Base-by-base conservation (phyloP, 1,140 invertebrate genomes). In the Drosophila orosa region DNA sequence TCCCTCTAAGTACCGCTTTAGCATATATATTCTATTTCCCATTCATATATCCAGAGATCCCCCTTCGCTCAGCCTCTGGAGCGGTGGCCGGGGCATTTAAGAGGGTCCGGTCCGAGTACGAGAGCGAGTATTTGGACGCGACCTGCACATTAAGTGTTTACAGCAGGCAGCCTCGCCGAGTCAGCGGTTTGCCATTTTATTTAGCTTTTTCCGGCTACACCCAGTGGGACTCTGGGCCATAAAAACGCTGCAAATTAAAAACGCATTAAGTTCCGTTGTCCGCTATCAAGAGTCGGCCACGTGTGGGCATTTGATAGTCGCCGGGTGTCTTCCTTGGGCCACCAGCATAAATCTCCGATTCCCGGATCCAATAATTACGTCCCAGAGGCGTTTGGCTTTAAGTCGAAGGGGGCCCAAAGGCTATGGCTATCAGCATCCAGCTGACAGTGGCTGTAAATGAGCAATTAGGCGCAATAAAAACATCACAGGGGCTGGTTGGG, bases 401-500 rank as follows among this genome's bases (percentile, higher is more conserved):
- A 73, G 73, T 55, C 45, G 54, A 39, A 31, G 37, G 39, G 35
- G 10, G 19, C 3, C 22, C 6, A 25, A 29, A 29, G 33, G 17
- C 25, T n/a, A 22, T 8, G 12, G 10, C 29, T 33, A 48, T 29
- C 45, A 8, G 17, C 60, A 27, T 37, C 50, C 57, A 61, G 31
- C 44, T 65, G 60, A 24, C 40, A 56, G 55, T 31, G 39, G 25
- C 76, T 83, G 76, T 80, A 83, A 87, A 77, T 89, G 84, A 87
- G 80, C 84, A 87, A 87, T 87, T 87, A 87, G 79, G 75, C 72
- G 73, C 65, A 83, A 87, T 83, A 80, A 87, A 87, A 87, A 80
- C 80, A 80, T 83, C 80, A 67, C 62, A 54, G 57, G 48, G 67
- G 15, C 8, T 37, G 40, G 10, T 17, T 17, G 10, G 17, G 25